phyloP scores from a whole-genome alignment of 2,888 invertebrate species.

The Ashinkailepas kermadecensis region DNA sequence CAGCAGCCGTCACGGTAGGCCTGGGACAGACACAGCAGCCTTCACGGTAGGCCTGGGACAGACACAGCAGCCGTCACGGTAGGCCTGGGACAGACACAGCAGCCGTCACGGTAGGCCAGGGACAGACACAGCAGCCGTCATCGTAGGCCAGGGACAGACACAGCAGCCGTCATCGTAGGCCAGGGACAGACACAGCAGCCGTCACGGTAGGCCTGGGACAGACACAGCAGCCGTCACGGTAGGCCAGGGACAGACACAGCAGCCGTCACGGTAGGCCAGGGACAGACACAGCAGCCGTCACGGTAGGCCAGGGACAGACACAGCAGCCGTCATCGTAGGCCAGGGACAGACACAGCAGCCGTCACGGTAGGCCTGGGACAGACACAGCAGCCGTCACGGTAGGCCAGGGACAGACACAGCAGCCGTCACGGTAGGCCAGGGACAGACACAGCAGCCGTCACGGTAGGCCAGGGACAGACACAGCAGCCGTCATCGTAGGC shows the following conservation, averaged over 20 bases:
- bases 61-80: background rate
- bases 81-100: background rate
- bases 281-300: no score
- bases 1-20: background rate
- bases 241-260: background rate
- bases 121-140: background rate
- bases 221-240: slow-evolving; percentile 3
- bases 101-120: background rate
- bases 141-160: background rate
- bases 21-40: background rate
- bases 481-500: background rate
- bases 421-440: background rate
- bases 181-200: background rate
- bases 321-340: background rate
- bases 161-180: background rate
- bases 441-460: background rate
- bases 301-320: background rate
- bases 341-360: background rate
- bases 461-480: background rate
- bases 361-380: background rate
- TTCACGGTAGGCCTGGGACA: background rate
- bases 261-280: background rate
- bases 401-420: background rate
- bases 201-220: background rate
- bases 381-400: background rate